Evolutionary conservation across 1,140 invertebrate genomes (phyloP), one percentile per base, ranked within the genome.

Genomic region (Oreohelix idahoensis): DNA sequence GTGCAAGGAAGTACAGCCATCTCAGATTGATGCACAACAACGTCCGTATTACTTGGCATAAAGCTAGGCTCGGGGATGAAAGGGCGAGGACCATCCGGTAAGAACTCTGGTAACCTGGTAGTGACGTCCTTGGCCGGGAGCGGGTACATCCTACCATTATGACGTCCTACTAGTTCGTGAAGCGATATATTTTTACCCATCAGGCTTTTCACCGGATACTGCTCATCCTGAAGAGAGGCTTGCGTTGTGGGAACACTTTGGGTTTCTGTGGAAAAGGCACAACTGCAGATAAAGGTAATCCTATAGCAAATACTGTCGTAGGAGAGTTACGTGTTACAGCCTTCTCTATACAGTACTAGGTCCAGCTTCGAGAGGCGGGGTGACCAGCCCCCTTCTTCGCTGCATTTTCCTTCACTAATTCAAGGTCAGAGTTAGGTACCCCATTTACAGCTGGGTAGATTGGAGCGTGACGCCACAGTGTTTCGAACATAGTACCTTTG

Each of bases 1-100:
- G 83, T 74, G 42, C 85, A 86, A 32, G 85, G 85, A n/a, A 86
- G 79, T 0, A 74, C 70, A 32, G 85, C 85, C 74, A 84, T 39
- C 5, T 84, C 83, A 8, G 79, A 79, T 38, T 84, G 78, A 45
- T 78, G 63, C 13, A 84, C 85, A 15, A 79, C 75, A 49, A 86
- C 79, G 76, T 84, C 79, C n/a, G 32, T 70, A 23, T 74, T 69
- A 35, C 36, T 51, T 8, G 69, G 49, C 69, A 86, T 53, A 69
- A 86, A 86, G 29, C 35, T 69, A 13, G 85, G 85, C 29, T 80
- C 79, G 0, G 79, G 79, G 2, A 79, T 42, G 78, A 69, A 69
- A 4, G 78, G 78, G 5, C 78, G 53, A 15, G 78, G 78, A 23
- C 78, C 78, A 39, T 79, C 78, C 2, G 78, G 78, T n/a, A 79